A percentile compares a stretch with the other conserved stretches of the same genome.
These are phyloP conservation scores for Oegoconia quadripuncta DNA, from an alignment of 2,888 invertebrate species.

Conservation along the genomic window DNA sequence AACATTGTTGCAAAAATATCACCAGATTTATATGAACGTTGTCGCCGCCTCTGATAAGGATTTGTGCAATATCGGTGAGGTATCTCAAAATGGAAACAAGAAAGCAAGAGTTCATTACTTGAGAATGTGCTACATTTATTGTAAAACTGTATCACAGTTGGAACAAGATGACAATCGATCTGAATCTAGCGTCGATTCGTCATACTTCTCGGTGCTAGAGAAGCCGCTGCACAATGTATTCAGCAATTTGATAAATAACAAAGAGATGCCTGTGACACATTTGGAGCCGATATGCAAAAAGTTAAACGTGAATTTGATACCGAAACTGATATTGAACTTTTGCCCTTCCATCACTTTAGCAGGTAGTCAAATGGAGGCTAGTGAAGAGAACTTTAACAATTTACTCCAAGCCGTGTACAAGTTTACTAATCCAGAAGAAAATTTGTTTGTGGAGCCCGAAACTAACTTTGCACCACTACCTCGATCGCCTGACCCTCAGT, in stretches of 20 bases:
- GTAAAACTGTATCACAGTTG: constrained; percentile 77
- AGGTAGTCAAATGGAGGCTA: constrained; percentile 57
- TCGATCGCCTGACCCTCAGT: constrained; percentile 69
- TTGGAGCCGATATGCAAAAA: constrained; percentile 84
- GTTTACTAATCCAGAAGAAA: constrained; percentile 65
- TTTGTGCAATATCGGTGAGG: constrained; percentile 60
- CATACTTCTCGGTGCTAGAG: constrained; percentile 75
- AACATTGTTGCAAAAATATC: constrained; percentile 61
- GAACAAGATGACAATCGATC: constrained; percentile 53
- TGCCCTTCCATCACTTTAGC: constrained; percentile 81
- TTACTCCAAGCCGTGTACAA: constrained; percentile 62
- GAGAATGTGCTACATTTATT: constrained; percentile 77
- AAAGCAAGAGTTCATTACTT: constrained; percentile 69
- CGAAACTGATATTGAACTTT: constrained; percentile 85
- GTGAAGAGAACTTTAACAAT: constrained; percentile 57
- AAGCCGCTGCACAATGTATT: constrained; percentile 80
- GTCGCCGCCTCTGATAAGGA: constrained; percentile 71
- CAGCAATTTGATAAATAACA: constrained; percentile 83
- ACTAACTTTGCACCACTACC: constrained; percentile 63
- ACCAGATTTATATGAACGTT: constrained; percentile 72
- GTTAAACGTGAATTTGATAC: constrained; percentile 85
- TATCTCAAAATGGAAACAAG: constrained; percentile 52
- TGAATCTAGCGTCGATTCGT: constrained; percentile 42
- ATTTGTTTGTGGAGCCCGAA: constrained; percentile 68
- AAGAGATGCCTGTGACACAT: constrained; percentile 82